Evolutionary conservation across 2,888 invertebrate genomes (phyloP).

Genomic region (Ophonus ardosiacus): DNA sequence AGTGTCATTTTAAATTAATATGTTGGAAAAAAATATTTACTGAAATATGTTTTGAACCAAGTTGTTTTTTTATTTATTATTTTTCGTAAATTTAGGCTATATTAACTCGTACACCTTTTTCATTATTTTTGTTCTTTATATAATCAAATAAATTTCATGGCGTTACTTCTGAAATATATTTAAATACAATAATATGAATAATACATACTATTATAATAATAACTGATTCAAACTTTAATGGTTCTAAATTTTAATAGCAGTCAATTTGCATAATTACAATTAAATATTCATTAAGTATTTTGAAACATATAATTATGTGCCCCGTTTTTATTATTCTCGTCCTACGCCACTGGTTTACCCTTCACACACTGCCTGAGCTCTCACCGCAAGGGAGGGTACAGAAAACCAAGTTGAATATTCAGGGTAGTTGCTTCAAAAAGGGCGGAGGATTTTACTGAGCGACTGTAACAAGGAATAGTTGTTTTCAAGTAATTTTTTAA

Average conservation of each 20-base stretch:
- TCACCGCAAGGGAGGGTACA: conserved; percentile 58
- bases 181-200: conserved; percentile 40
- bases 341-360: conserved; percentile 46
- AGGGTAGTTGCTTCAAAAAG: conserved; percentile 26
- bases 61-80: too few species aligned
- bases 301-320: conserved; percentile 24
- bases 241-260: conserved; percentile 28
- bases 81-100: too few species aligned
- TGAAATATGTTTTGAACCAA: too few species aligned
- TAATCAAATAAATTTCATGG: background rate
- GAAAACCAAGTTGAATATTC: conserved; percentile 24
- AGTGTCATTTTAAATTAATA: too few species aligned
- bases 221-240: conserved; percentile 39
- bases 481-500: conserved; percentile 8
- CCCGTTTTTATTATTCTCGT: background rate
- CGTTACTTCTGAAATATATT: background rate
- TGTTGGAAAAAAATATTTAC: too few species aligned
- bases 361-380: conserved; percentile 54
- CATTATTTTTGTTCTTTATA: background rate
- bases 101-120: background rate
- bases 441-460: background rate
- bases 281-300: conserved; percentile 37
- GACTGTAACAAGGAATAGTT: conserved; percentile 12
- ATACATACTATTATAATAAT: conserved; percentile 28
- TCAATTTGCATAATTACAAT: conserved; percentile 27